Evolutionary conservation across 1,140 invertebrate species (phyloP).

Genomic region (Cydia amplana): DNA sequence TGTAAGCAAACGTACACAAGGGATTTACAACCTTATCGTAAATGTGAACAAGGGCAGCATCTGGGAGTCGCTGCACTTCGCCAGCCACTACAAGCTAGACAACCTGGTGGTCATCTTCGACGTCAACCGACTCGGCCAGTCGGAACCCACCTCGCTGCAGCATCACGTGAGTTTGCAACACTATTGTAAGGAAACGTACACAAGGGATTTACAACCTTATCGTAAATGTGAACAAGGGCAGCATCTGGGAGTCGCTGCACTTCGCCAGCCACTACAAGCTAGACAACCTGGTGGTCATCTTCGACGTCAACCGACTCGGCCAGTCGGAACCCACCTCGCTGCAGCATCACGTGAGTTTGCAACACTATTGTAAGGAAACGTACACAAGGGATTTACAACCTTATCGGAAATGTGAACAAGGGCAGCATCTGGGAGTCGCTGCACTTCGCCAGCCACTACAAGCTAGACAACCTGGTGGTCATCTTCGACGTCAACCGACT

Average conservation of each 20-base stretch:
- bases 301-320: constrained; percentile 98
- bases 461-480: constrained; percentile 78
- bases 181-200: not conserved
- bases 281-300: constrained; percentile 86
- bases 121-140: constrained; percentile 98
- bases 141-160: constrained; percentile 94
- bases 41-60: not conserved
- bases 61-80: constrained; percentile 72
- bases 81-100: too few species aligned
- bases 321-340: constrained; percentile 97
- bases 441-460: too few species aligned
- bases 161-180: constrained; percentile 83
- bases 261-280: too few species aligned
- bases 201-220: too few species aligned
- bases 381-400: not conserved
- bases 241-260: constrained; percentile 72
- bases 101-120: constrained; percentile 93
- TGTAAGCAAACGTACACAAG: not conserved
- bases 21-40: too few species aligned
- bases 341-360: constrained; percentile 86
- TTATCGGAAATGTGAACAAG: not conserved
- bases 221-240: not conserved
- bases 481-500: constrained; percentile 98
- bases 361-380: not conserved
- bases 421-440: constrained; percentile 72